Evolutionary conservation across 1,140 invertebrate species (phyloP).

Genomic region (Asbolus verrucosus): DNA sequence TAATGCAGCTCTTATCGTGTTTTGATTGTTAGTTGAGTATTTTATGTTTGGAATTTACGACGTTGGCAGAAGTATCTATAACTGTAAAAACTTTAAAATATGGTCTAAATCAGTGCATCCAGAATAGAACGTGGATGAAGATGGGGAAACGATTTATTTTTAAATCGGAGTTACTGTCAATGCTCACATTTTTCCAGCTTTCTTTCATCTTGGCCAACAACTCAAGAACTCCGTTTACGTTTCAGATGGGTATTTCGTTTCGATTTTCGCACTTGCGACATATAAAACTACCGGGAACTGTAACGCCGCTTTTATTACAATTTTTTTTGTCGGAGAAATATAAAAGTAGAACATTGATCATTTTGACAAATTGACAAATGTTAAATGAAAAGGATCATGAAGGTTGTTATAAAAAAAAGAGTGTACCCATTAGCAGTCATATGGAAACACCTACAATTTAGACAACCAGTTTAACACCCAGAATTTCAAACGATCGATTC

Average conservation of each 20-base stretch:
- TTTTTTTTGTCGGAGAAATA: too few species aligned
- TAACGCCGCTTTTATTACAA: too few species aligned
- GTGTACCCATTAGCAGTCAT: too few species aligned
- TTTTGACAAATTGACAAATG: too few species aligned
- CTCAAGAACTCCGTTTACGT: slow-evolving; percentile 21
- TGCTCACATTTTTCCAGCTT: slow-evolving; percentile 38
- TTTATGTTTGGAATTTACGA: background rate
- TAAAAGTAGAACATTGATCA: too few species aligned
- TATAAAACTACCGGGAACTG: too few species aligned
- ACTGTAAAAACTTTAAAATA: slow-evolving; percentile 4
- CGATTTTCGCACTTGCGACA: background rate
- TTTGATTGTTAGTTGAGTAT: background rate
- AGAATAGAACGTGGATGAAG: background rate
- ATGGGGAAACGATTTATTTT: slow-evolving; percentile 43
- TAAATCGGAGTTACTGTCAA: slow-evolving; percentile 40
- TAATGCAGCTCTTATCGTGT: background rate
- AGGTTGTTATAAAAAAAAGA: too few species aligned
- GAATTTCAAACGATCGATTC: too few species aligned
- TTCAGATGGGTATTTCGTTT: background rate
- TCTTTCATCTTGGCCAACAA: slow-evolving; percentile 47
- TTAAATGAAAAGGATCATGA: too few species aligned
- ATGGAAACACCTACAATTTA: too few species aligned
- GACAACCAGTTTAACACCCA: too few species aligned
- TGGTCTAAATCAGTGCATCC: slow-evolving; percentile 15
- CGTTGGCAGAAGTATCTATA: too few species aligned